phyloP scores from a whole-genome alignment of 2,888 invertebrate genomes.

The Limnephilus rhombicus region DNA sequence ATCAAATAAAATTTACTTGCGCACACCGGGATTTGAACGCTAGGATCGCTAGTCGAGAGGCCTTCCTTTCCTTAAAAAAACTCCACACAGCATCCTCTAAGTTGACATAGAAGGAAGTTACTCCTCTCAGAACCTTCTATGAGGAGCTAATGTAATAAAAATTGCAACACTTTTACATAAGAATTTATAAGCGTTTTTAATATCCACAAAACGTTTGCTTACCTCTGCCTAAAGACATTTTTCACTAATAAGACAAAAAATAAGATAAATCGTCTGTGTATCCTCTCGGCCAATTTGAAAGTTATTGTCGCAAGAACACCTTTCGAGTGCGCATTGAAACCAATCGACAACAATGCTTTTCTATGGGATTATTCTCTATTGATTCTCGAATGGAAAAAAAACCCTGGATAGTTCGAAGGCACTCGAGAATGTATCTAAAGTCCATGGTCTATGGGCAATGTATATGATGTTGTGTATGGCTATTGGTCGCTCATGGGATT shows the following conservation, averaged over 20 bases:
- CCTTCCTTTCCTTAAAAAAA: too few species aligned
- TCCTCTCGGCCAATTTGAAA: slow-evolving; percentile 26
- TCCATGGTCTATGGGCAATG: background rate
- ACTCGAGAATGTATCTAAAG: background rate
- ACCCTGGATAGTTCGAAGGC: background rate
- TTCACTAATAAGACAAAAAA: slow-evolving; percentile 1
- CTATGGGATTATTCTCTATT: slow-evolving; percentile 10
- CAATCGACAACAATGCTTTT: slow-evolving; percentile 14
- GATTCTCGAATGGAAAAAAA: slow-evolving; percentile 4
- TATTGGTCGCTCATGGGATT: background rate
- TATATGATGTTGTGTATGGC: background rate
- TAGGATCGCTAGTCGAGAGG: too few species aligned
- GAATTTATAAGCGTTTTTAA: too few species aligned
- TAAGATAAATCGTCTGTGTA: background rate
- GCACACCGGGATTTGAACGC: too few species aligned
- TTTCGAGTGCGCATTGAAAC: slow-evolving; percentile 23
- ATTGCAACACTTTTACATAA: too few species aligned
- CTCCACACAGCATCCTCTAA: too few species aligned
- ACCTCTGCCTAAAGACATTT: background rate
- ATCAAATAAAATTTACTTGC: too few species aligned
- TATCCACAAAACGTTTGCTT: background rate
- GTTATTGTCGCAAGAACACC: slow-evolving; percentile 24
- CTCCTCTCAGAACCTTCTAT: too few species aligned
- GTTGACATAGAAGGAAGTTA: too few species aligned
- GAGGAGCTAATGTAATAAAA: too few species aligned